Base-by-base conservation (phyloP, 2,113 vertebrate species). In the Lycocorax pyrrhopterus region DNA sequence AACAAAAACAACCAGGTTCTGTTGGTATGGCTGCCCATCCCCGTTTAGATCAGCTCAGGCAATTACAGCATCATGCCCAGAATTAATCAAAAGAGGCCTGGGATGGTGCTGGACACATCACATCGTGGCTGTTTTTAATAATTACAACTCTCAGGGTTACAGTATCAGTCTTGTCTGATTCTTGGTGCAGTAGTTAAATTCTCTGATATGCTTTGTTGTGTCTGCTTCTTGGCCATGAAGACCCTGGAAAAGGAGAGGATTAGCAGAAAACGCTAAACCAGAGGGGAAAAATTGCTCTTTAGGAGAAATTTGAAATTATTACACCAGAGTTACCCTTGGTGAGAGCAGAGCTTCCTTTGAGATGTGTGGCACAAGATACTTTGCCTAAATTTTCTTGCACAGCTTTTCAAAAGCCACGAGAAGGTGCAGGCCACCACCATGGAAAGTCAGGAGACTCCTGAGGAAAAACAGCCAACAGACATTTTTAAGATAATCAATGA, bases 1-100 rank as follows among this genome's bases (percentile, higher is more conserved):
- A 29, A 12, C 1, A 1, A 25, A 43, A 44, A 35, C 1, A 6
- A 21, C 3, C 4, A 2, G 6, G 0, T 56, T 84, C 27, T 77
- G 27, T 63, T 35, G 35, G 13, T 15, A 0, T 60, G 63, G 41
- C 14, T 84, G 56, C 37, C 56, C 10, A n/a, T 12, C 39, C 39
- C 1, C 23, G 17, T 7, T 43, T 10, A 13, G 51, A 30, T 80
- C 6, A 53, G 29, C 73, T 71, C 33, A 35, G 51, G 35, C 39
- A 86, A 16, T 60, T 27, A 30, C 0, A 89, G 22, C 32, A 19
- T 9, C 67, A 9, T 21, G 56, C 6, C 25, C 69, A 79, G 47
- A 67, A 51, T 41, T 59, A 30, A 41, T 32, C 43, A 41, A 29
- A 26, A 37, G 66, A 16, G 6, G 21, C 51, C 90, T 71, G 60